These are phyloP conservation scores for Conus betulinus DNA, from an alignment of 1,140 invertebrate genomes.

Conservation along the genomic window DNA sequence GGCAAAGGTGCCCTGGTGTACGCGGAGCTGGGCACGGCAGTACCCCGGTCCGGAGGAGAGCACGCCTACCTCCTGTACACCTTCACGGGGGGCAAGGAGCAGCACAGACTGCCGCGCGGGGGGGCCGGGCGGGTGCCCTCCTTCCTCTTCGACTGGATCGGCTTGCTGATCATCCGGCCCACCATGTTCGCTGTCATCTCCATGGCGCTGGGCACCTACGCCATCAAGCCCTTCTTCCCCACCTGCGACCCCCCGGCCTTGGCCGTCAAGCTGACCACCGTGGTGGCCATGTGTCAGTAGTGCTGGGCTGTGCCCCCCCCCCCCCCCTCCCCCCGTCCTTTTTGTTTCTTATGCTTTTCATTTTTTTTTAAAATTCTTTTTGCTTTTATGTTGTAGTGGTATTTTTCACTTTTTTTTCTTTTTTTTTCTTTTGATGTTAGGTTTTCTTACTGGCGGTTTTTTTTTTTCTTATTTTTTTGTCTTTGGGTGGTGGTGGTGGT, in stretches of 20 bases:
- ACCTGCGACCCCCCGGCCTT: conserved; percentile 58
- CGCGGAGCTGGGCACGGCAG: conserved; percentile 85
- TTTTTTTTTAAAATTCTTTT: too few relatives aligned
- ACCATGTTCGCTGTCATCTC: conserved; percentile 66
- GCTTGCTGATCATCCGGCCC: conserved; percentile 70
- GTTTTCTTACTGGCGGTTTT: too few relatives aligned
- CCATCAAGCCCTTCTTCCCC: conserved; percentile 63
- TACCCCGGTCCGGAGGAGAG: conserved; percentile 64
- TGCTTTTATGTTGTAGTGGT: too few relatives aligned
- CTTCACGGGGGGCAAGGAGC: conserved; percentile 55
- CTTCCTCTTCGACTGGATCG: conserved; percentile 70
- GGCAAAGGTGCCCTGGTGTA: conserved; percentile 87
- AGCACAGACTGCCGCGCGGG: neutral
- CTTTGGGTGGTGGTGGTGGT: neutral
- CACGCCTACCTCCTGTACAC: conserved; percentile 69
- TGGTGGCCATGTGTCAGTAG: conserved; percentile 63
- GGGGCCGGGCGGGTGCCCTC: conserved; percentile 60
- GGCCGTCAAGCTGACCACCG: conserved; percentile 61
- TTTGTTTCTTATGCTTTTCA: too few relatives aligned
- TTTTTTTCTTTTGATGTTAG: too few relatives aligned
- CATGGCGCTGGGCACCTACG: conserved; percentile 68
- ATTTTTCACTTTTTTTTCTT: too few relatives aligned
- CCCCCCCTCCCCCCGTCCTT: too few relatives aligned
- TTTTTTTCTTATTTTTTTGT: too few relatives aligned
- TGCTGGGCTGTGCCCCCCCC: too few relatives aligned